Conservation (phyloP, 2,797 vertebrate genomes). For the Chrysocyon brachyurus region DNA sequence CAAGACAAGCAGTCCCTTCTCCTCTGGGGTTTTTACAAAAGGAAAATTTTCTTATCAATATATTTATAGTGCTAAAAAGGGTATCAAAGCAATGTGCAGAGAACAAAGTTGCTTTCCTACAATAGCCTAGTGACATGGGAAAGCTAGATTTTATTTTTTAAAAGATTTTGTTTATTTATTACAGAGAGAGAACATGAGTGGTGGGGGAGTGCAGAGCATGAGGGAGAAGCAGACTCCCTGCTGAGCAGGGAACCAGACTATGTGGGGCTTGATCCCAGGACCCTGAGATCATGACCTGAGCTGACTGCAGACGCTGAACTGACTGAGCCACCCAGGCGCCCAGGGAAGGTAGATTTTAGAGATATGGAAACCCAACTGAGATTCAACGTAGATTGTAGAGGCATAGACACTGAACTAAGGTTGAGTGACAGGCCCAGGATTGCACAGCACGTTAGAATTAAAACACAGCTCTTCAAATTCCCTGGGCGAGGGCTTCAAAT, state of each 20-base stretch:
- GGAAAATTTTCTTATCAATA: neutral
- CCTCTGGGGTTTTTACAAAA: neutral
- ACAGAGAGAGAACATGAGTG: no score
- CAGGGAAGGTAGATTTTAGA: neutral
- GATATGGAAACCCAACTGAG: neutral
- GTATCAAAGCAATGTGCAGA: neutral
- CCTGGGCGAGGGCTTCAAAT: neutral
- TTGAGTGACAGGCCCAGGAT: neutral
- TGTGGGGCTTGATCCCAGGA: no score
- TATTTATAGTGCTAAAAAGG: constrained; percentile 3
- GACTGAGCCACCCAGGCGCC: no score
- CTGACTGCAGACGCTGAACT: no score
- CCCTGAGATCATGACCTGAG: no score
- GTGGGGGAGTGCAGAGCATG: no score
- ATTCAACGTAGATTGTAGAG: neutral
- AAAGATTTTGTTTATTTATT: no score
- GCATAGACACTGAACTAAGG: neutral
- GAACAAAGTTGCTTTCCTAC: neutral
- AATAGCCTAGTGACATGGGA: neutral
- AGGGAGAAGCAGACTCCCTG: no score
- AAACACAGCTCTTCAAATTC: neutral
- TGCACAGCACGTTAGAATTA: neutral
- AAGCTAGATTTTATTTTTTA: neutral
- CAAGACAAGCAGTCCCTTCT: neutral
- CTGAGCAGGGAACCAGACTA: no score